Evolutionary conservation across 2,113 vertebrate genomes (phyloP).

Genomic region (Ginglymostoma cirratum): DNA sequence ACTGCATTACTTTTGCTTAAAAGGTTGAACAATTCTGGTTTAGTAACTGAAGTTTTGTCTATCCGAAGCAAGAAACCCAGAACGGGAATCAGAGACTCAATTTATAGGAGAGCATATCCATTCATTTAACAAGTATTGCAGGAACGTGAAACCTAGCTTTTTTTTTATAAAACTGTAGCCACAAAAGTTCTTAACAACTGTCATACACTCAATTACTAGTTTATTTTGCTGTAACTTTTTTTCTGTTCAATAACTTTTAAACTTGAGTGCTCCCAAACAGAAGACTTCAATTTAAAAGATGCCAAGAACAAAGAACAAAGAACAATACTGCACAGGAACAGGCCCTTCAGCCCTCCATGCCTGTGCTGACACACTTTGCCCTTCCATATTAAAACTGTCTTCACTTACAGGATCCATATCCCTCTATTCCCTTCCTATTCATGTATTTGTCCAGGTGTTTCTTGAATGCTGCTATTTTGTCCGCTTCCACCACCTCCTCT

Average conservation of each 20-base stretch:
- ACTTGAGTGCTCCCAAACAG: neutral
- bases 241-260: too few relatives aligned
- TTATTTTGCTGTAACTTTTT: neutral
- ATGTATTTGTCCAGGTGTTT: too few relatives aligned
- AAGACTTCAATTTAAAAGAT: neutral
- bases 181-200: neutral
- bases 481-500: too few relatives aligned
- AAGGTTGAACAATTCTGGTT: neutral
- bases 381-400: too few relatives aligned
- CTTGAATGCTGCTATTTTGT: too few relatives aligned
- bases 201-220: neutral
- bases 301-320: neutral
- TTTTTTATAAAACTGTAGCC: neutral
- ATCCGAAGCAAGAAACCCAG: neutral
- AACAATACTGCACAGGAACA: too few relatives aligned
- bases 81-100: neutral
- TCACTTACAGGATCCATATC: too few relatives aligned
- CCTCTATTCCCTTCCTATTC: too few relatives aligned
- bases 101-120: neutral
- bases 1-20: neutral
- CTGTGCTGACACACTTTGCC: too few relatives aligned
- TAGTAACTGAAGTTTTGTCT: neutral
- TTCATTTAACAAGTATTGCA: neutral
- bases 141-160: neutral
- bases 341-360: too few relatives aligned